Evolutionary conservation across 2,113 vertebrate species (phyloP).

Genomic region (Sceloporus tristichus): DNA sequence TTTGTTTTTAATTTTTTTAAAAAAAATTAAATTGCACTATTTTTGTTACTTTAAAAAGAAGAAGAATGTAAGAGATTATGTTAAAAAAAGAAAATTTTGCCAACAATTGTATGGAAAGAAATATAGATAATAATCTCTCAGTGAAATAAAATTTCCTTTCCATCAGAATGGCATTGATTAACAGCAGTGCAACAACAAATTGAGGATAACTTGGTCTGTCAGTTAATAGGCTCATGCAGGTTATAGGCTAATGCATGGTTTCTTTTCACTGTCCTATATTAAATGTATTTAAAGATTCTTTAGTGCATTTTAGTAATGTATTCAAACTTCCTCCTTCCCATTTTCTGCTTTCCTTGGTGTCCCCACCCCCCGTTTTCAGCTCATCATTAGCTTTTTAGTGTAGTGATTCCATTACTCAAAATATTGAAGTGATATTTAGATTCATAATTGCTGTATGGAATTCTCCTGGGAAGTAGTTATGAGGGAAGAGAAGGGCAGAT

Average conservation of each 20-base stretch:
- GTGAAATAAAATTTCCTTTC: background rate
- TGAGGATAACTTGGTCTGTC: background rate
- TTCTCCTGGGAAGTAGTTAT: slow-evolving; percentile 40
- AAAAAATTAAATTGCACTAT: too few species aligned
- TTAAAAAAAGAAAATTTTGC: too few species aligned
- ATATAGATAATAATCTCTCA: background rate
- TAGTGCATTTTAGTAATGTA: slow-evolving; percentile 12
- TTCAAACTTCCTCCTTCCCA: slow-evolving; percentile 13
- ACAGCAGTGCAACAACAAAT: background rate
- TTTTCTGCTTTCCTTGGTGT: background rate
- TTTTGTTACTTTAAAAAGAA: too few species aligned
- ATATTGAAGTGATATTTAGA: slow-evolving; percentile 34
- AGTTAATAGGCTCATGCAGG: background rate
- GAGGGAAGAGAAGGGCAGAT: background rate
- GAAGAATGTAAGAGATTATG: too few species aligned
- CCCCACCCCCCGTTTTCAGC: slow-evolving; percentile 14
- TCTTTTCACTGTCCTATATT: background rate
- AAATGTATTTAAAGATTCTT: slow-evolving; percentile 27
- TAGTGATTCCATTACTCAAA: slow-evolving; percentile 21
- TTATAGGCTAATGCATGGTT: background rate
- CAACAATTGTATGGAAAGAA: background rate
- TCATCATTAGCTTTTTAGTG: slow-evolving; percentile 25
- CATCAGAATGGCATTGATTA: background rate
- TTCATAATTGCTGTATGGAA: slow-evolving; percentile 38
- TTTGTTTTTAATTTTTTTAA: background rate